Conservation (phyloP, 2,797 vertebrate genomes). For the Characodon lateralis region DNA sequence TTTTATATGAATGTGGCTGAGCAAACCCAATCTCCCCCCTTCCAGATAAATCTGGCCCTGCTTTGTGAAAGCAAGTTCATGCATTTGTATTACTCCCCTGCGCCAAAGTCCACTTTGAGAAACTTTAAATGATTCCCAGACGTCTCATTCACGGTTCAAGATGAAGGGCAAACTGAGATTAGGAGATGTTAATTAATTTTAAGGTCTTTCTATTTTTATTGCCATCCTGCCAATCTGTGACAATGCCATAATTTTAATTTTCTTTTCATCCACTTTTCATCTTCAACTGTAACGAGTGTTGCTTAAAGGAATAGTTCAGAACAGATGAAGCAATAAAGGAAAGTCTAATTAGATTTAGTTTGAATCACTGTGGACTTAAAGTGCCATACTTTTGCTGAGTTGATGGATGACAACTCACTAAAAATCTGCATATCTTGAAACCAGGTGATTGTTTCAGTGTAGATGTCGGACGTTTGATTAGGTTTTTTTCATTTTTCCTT, state of each 20-base stretch:
- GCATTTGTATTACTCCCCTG: constrained; percentile 49
- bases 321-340: no score
- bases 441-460: no score
- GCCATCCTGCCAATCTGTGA: constrained; percentile 46
- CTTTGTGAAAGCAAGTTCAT: constrained; percentile 69
- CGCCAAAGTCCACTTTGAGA: constrained; percentile 67
- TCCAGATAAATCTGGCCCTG: constrained; percentile 69
- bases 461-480: no score
- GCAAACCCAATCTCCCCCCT: constrained; percentile 72
- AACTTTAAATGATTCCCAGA: constrained; percentile 70
- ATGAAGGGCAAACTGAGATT: constrained; percentile 78
- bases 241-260: constrained; percentile 22
- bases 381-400: no score
- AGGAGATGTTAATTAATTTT: constrained; percentile 76
- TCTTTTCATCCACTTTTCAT: constrained; percentile 23
- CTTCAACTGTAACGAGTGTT: no score
- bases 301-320: no score
- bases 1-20: constrained; percentile 72
- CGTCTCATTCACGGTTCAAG: constrained; percentile 76
- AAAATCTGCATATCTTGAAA: no score
- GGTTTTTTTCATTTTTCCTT: neutral
- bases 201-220: constrained; percentile 62
- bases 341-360: no score
- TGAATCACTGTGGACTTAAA: no score
- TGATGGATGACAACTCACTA: no score